Conservation (phyloP, 2,797 vertebrate genomes). For the Cynodonichthys magdalenae region DNA sequence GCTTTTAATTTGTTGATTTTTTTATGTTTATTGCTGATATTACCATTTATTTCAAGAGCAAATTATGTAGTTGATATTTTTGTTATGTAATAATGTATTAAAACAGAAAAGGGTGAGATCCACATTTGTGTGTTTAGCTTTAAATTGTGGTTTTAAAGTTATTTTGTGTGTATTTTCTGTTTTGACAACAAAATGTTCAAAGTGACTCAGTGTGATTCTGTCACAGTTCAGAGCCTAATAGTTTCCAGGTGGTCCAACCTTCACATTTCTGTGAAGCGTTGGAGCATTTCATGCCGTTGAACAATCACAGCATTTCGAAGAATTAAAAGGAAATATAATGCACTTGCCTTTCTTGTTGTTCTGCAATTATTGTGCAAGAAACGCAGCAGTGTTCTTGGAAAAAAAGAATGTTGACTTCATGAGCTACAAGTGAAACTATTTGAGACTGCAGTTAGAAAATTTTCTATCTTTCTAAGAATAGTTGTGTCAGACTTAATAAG, state of each 20-base stretch:
- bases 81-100: conserved; percentile 1
- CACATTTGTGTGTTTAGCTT: background rate
- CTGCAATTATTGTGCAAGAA: background rate
- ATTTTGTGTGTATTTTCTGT: background rate
- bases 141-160: background rate
- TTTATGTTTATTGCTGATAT: conserved; percentile 1
- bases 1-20: conserved; percentile 1
- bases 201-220: background rate
- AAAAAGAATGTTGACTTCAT: conserved; percentile 10
- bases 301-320: conserved; percentile 15
- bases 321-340: conserved; percentile 4
- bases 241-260: background rate
- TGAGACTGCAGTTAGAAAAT: background rate
- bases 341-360: conserved; percentile 1
- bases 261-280: conserved; percentile 1
- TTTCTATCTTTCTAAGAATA: background rate
- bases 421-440: background rate
- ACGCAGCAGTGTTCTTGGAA: conserved; percentile 5
- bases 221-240: background rate
- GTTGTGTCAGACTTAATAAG: background rate
- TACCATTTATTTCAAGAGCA: background rate
- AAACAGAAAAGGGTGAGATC: background rate
- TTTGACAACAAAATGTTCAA: conserved; percentile 1
- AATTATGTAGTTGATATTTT: background rate
- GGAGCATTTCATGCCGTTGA: background rate